Base-by-base conservation (phyloP, 2,888 invertebrate species). In the Dasysyrphus tricinctus region DNA sequence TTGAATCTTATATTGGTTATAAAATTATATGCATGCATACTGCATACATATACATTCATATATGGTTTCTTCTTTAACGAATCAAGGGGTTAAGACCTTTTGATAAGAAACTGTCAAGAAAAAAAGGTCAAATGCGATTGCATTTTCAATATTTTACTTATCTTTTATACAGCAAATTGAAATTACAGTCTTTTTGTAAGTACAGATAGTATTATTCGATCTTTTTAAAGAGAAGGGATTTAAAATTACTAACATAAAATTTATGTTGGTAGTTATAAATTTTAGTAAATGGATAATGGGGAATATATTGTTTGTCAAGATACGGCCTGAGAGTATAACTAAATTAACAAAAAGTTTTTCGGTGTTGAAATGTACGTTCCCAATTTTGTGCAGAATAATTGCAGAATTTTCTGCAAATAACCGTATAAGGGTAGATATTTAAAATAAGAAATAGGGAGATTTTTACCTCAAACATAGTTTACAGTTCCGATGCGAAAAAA, bases 91-190 rank as follows among this genome's bases (percentile, higher is more conserved):
- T 76, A 80, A 85, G 77, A 77, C 76, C 70, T 72, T 75, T 54
- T 56, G 84, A 85, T 85, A 85, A 85, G 80, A 14, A 63, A 79
- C 79, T 63, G 59, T 42, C 63, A 61, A 56, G 76, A 57, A 65
- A 65, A n/a, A 82, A 80, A 80, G 80, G 80, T 85, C 76, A 85
- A 73, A 73, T 47, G 67, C 57, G 80, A 85, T 80, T 84, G 84
- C 84, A 76, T 80, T 80, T 76, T 77, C 42, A 77, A 34, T 54
- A 29, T 54, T 67, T 51, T 59, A 54, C 44, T 77, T 85, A 80
- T 85, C 80, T 69, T 67, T 65, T 47, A 84, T 59, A 65, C 65
- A 65, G 54, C 57, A 54, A 19, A 39, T 67, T 54, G 24, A 47
- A 65, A 63, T 47, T 47, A 47, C 14, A 24, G 47, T 44, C n/a